Evolutionary conservation across 30 jellyfish, hydroid and myxozoan genomes (phyloP), one percentile per base, ranked within the genome.

Genomic region (Chironex yamaguchii): DNA sequence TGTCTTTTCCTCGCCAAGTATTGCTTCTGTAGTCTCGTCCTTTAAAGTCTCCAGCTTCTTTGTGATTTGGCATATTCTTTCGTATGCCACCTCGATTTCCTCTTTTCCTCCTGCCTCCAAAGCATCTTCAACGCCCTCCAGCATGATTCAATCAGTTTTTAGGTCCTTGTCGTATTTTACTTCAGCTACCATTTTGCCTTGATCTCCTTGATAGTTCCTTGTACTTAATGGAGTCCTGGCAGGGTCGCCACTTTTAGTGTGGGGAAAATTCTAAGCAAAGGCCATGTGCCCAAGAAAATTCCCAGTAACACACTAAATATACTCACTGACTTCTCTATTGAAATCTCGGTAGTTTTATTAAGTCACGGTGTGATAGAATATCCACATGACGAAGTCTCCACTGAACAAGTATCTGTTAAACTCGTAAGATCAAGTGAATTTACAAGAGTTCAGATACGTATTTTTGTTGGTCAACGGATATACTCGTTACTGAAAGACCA

Each of bases 181-280:
- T 78, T 66, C 58, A 6, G 58, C 58, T 42, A 17, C 58, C 58
- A 42, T 42, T 42, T 42, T 54, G 12, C 84, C 67, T 34, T 24
- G 67, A 24, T 66, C 79, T 66, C 79, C 24, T 71, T 34, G 74
- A 42, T 42, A 9, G 9, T 17, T 42, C 13, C 58, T 42, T 42
- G 13, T n/a, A 21, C 25, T 24, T 63, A 21, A 24, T 6, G 82
- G 34, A 4, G 54, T 68, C 82, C 82, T 68, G 54, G 82, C 62
- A 68, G 82, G 74, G 74, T 68, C 82, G 74, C 82, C 82, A 68
- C 82, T 68, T 68, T 68, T 68, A 68, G 82, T 68, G 82, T 68
- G 82, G 82, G 82, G 82, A 29, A 34, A 6, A n/a, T 68, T 51
- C 6, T 29, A 28, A 68, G 42, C 25, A 4, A 14, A 48, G 34